phyloP scores from a whole-genome alignment of 2,113 vertebrate species.

The Lanius ludovicianus region DNA sequence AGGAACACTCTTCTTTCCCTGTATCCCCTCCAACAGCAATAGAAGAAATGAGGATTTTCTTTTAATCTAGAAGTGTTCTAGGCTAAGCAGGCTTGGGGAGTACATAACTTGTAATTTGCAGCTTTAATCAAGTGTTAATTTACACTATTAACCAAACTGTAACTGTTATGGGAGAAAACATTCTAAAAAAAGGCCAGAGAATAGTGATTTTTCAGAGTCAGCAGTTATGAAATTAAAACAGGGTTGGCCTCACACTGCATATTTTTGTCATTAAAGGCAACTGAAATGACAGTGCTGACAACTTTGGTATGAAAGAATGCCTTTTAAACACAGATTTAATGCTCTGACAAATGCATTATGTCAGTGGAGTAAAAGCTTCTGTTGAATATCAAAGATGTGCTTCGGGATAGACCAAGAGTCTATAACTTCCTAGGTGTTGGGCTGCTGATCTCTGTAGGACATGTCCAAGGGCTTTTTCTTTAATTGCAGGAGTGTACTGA shows the following conservation, averaged over 20 bases:
- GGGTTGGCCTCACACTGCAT: background rate
- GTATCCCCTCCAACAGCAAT: background rate
- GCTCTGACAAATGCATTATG: background rate
- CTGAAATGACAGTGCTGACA: background rate
- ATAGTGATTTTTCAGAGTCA: background rate
- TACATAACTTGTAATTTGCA: background rate
- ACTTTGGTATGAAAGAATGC: background rate
- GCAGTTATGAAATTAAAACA: background rate
- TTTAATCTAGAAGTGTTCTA: constrained; percentile 16
- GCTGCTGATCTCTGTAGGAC: background rate
- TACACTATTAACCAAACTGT: background rate
- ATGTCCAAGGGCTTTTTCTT: background rate
- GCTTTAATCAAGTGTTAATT: background rate
- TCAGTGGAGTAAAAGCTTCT: background rate
- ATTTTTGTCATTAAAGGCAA: background rate
- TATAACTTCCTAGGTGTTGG: background rate
- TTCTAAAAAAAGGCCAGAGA: background rate
- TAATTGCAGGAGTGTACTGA: background rate
- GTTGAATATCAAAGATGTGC: background rate
- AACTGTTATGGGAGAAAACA: constrained; percentile 7
- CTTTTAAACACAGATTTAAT: background rate
- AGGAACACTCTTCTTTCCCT: constrained; percentile 5
- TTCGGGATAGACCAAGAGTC: background rate
- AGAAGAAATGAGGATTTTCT: background rate
- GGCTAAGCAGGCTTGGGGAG: background rate